These are phyloP conservation scores for Siniperca knerii DNA, from an alignment of 2,113 vertebrate species.

Conservation along the genomic window DNA sequence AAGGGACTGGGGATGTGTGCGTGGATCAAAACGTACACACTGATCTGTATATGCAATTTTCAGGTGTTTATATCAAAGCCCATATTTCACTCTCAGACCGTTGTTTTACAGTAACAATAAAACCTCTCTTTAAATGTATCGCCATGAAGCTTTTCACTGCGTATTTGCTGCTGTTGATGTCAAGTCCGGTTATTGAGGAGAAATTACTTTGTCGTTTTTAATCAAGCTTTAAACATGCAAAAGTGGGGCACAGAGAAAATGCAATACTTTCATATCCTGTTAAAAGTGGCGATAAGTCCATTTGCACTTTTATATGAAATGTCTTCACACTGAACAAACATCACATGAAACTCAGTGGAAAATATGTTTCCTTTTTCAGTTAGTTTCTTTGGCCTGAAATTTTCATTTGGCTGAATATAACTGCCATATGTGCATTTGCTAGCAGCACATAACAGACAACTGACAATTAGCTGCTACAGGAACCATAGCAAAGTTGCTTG, in stretches of 20 bases:
- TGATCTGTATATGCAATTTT: slow-evolving; percentile 71
- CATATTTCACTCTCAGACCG: slow-evolving; percentile 56
- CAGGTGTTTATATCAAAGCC: slow-evolving; percentile 73
- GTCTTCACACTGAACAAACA: not conserved
- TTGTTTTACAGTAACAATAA: slow-evolving; percentile 80
- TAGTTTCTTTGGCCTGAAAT: not conserved
- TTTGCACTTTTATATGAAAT: not conserved
- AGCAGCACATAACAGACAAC: slow-evolving; percentile 1
- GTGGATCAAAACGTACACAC: slow-evolving; percentile 29
- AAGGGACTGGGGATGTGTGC: not conserved
- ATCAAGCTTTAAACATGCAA: not conserved
- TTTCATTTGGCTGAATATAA: not conserved
- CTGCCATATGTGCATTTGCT: not conserved
- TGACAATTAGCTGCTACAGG: slow-evolving; percentile 33
- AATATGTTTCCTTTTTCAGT: not conserved
- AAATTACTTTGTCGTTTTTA: not conserved
- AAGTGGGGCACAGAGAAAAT: not conserved
- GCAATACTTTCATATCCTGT: not conserved
- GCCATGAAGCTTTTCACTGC: not conserved
- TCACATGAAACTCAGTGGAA: not conserved
- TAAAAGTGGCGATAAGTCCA: not conserved
- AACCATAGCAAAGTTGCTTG: slow-evolving; percentile 23
- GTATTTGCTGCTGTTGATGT: not conserved
- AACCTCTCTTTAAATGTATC: slow-evolving; percentile 63
- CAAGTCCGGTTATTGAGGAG: not conserved